phyloP scores from a whole-genome alignment of 2,113 vertebrate genomes.

The Pelecanus crispus region DNA sequence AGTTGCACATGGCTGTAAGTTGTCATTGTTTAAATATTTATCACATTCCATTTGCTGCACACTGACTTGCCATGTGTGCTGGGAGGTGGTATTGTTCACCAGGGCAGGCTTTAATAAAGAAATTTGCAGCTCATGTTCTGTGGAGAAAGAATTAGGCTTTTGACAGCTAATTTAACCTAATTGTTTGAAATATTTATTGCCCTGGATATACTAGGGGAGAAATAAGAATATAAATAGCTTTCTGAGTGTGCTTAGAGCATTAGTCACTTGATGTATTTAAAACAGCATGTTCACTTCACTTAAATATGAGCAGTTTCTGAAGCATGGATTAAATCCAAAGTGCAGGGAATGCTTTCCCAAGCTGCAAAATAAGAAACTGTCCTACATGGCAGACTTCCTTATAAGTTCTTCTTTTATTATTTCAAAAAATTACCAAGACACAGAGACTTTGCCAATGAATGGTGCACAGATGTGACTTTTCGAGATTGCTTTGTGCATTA shows the following conservation, averaged over 20 bases:
- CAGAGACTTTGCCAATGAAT: background rate
- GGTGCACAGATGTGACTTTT: background rate
- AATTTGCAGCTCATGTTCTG: background rate
- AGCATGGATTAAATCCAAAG: background rate
- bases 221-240: constrained; percentile 16
- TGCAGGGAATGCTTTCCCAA: background rate
- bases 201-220: background rate
- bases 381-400: background rate
- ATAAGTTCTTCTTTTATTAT: background rate
- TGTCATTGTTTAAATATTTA: background rate
- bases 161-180: background rate
- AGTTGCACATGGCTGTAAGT: background rate
- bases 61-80: accelerated
- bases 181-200: constrained; percentile 1
- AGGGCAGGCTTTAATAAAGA: background rate
- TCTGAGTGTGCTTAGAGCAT: background rate
- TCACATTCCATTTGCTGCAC: background rate
- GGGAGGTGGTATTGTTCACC: background rate
- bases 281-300: background rate
- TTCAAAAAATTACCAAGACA: background rate
- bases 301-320: constrained; percentile 23
- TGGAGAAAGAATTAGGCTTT: background rate
- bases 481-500: background rate
- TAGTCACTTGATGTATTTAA: constrained; percentile 17
- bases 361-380: background rate